Evolutionary conservation across 2,113 vertebrate genomes (phyloP).

Genomic region (Bungarus multicinctus): DNA sequence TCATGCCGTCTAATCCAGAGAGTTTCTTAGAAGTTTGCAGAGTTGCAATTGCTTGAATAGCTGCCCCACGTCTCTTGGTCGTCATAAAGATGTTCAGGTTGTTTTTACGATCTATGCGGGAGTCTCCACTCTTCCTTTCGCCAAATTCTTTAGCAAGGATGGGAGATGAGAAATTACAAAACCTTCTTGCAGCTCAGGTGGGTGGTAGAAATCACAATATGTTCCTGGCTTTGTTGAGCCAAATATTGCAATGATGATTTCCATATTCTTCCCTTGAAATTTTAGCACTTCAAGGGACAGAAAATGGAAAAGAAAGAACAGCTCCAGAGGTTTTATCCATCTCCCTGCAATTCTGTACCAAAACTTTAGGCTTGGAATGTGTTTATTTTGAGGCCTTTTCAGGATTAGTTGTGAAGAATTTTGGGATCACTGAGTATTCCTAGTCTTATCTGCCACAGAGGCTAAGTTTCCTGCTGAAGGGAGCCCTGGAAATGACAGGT

Average conservation of each 20-base stretch:
- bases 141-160: background rate
- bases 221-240: background rate
- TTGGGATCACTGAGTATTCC: background rate
- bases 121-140: conserved; percentile 21
- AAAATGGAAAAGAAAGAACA: background rate
- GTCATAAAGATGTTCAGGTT: background rate
- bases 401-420: background rate
- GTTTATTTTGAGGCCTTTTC: background rate
- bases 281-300: background rate
- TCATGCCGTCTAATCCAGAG: background rate
- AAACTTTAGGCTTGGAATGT: background rate
- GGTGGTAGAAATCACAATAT: background rate
- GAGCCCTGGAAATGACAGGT: background rate
- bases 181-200: background rate
- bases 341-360: background rate
- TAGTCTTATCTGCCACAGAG: background rate
- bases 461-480: background rate
- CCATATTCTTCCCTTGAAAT: background rate
- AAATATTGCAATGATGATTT: background rate
- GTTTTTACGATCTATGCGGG: background rate
- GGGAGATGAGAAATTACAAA: background rate
- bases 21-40: background rate
- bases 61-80: background rate
- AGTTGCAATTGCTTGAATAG: background rate
- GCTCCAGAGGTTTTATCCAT: background rate